Conservation (phyloP, 2,888 invertebrate genomes). For the Himalopsyche anomala region DNA sequence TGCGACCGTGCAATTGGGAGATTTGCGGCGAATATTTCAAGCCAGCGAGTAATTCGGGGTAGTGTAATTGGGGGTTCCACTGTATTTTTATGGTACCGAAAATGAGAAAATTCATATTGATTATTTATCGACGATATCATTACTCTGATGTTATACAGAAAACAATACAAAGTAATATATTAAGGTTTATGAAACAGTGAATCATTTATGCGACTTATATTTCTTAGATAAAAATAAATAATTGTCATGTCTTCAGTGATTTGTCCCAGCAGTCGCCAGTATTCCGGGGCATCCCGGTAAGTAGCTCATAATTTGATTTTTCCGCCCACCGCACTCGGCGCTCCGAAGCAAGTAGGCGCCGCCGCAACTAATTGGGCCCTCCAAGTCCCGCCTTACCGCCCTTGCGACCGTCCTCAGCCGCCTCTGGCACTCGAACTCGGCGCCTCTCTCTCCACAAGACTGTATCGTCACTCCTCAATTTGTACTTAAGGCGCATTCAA, state of each 20-base stretch:
- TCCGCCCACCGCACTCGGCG: slow-evolving; percentile 53
- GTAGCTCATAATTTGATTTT: slow-evolving; percentile 63
- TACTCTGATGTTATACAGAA: no score
- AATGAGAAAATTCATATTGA: no score
- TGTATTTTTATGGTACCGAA: no score
- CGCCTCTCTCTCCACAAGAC: slow-evolving; percentile 45
- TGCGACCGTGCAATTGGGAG: no score
- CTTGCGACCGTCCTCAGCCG: slow-evolving; percentile 4
- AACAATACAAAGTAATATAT: no score
- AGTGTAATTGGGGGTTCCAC: no score
- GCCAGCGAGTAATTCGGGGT: no score
- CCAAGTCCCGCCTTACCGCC: slow-evolving; percentile 54
- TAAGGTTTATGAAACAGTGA: no score
- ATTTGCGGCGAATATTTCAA: no score
- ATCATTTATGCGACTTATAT: no score
- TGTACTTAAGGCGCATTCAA: neutral
- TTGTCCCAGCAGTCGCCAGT: neutral
- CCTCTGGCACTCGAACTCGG: slow-evolving; percentile 45
- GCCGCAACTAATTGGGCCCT: slow-evolving; percentile 61
- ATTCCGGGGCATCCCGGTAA: slow-evolving; percentile 44
- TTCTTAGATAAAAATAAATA: neutral
- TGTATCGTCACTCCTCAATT: slow-evolving; percentile 46
- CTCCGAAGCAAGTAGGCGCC: slow-evolving; percentile 42
- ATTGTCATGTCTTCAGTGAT: slow-evolving; percentile 18
- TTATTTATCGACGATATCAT: no score